Evolutionary conservation across 2,797 vertebrate species (phyloP), one percentile per base, ranked within the genome.

Genomic region (Sebastes alutus): DNA sequence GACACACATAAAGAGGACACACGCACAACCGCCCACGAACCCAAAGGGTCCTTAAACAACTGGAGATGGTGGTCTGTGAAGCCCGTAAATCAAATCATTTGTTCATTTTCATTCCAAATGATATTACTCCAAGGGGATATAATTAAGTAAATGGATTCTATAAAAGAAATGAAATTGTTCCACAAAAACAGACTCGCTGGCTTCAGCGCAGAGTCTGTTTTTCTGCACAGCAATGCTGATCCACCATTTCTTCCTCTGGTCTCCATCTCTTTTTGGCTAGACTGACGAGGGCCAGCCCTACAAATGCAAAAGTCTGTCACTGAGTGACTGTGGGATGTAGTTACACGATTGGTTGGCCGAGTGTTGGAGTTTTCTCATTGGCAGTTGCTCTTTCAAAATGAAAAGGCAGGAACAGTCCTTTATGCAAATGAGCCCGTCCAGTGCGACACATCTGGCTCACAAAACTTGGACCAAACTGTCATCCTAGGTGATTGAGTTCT

Each of bases 141-240:
- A 93, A 92, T 92, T 87, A 92, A 83, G 77, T 85, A 83, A 90
- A 89, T 80, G 77, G 86, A 88, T 85, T 83, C 58, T 71, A 14
- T 38, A 76, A 76, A 81, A 81, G 20, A 87, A 88, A 90, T 88
- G 2, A 73, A 81, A 82, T 77, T 80, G 78, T 87, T 86, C 32
- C 23, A 67, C 69, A 81, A 73, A 85, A 77, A 78, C 68, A 87
- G 72, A 75, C 55, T 56, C 4, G 23, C 69, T 66, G 60, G 22
- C 58, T 73, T 80, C 61, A 82, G 68, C 6, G 23, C 54, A 60
- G 30, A 79, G 67, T 3, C 71, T 61, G 35, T 38, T 72, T 64
- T 79, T 77, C 67, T 84, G 63, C 66, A 72, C 42, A 55, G 30
- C 52, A 69, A 63, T 69, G 75, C 75, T 72, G 42, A 42, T 38